Evolutionary conservation across 1,140 invertebrate species (phyloP).

Genomic region (Macrobrachium nipponense): DNA sequence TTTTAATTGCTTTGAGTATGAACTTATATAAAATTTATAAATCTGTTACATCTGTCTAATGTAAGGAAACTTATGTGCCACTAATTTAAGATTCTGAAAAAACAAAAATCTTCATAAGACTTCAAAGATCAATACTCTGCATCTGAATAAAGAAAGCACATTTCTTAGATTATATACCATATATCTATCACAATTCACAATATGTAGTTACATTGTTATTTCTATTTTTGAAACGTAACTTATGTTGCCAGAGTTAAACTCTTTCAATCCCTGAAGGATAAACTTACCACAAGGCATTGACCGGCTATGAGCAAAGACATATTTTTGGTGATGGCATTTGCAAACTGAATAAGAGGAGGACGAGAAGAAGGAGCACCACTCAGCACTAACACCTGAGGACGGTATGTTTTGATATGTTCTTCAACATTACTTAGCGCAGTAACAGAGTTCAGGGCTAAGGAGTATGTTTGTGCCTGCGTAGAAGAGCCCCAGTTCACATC

Average conservation of each 20-base stretch:
- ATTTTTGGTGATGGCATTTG: constrained; percentile 72
- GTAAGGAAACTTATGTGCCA: too few species aligned
- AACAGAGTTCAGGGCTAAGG: constrained; percentile 71
- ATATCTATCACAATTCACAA: too few species aligned
- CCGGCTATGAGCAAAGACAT: constrained; percentile 73
- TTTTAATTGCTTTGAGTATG: too few species aligned
- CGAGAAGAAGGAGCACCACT: constrained; percentile 71
- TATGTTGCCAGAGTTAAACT: too few species aligned
- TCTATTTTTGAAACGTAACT: too few species aligned
- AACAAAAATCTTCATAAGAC: too few species aligned
- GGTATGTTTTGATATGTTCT: constrained; percentile 76
- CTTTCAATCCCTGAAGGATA: neutral
- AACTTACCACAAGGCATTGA: constrained; percentile 70
- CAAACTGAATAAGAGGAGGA: constrained; percentile 73
- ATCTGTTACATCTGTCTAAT: too few species aligned
- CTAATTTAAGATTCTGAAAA: too few species aligned
- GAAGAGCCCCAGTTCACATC: constrained; percentile 78
- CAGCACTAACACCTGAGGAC: constrained; percentile 74
- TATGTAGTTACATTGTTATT: neutral
- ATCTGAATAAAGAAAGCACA: neutral
- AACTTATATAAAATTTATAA: too few species aligned
- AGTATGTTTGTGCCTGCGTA: constrained; percentile 77
- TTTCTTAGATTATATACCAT: too few species aligned
- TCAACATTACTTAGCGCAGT: constrained; percentile 71
- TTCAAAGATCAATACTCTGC: too few species aligned